phyloP scores from a whole-genome alignment of 2,797 vertebrate species.

The Eupleurogrammus muticus region DNA sequence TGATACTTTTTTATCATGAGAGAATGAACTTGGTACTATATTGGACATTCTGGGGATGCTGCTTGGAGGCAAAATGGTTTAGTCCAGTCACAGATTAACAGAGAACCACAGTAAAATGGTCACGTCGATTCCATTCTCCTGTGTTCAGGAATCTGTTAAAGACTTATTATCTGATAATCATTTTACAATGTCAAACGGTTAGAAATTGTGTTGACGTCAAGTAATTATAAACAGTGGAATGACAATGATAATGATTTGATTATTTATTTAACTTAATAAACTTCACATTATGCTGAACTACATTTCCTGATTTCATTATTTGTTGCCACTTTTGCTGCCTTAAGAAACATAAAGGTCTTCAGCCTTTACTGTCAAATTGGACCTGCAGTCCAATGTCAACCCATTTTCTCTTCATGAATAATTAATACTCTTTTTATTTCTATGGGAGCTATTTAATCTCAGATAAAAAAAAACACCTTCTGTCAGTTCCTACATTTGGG shows the following conservation, averaged over 20 bases:
- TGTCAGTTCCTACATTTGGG: conserved; percentile 62
- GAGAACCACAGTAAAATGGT: conserved; percentile 2
- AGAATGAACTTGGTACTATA: too few relatives aligned
- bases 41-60: too few relatives aligned
- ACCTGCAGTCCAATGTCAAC: conserved; percentile 62
- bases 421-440: conserved; percentile 66
- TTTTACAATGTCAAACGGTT: neutral
- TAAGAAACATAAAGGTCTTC: conserved; percentile 46
- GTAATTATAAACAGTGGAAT: conserved; percentile 19
- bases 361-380: conserved; percentile 61
- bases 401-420: conserved; percentile 71
- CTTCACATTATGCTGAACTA: neutral
- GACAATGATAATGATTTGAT: neutral
- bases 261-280: conserved; percentile 9
- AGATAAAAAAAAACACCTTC: conserved; percentile 65
- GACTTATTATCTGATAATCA: neutral
- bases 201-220: neutral
- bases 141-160: neutral
- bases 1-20: too few relatives aligned
- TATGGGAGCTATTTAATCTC: conserved; percentile 64
- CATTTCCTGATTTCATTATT: conserved; percentile 12
- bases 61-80: too few relatives aligned
- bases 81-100: too few relatives aligned
- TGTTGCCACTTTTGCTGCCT: conserved; percentile 8
- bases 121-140: neutral